phyloP scores from a whole-genome alignment of 2,888 invertebrate species.

The Spatulosminthurus flaviceps region DNA sequence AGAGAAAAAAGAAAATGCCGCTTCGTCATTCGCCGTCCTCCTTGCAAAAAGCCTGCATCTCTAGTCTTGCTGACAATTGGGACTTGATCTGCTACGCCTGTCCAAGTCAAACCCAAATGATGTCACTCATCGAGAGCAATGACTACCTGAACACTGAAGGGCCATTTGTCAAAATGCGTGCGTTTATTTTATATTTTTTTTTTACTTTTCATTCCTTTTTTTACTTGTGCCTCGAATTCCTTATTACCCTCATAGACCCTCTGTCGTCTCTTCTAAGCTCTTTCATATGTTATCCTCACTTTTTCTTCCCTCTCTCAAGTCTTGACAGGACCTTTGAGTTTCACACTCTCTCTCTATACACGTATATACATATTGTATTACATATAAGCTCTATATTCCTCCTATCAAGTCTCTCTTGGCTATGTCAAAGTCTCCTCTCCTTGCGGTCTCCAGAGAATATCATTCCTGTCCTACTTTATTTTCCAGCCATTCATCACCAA shows the following conservation, averaged over 20 bases:
- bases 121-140: slow-evolving; percentile 61
- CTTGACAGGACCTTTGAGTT: no score
- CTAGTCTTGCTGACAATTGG: slow-evolving; percentile 63
- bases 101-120: slow-evolving; percentile 57
- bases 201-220: background rate
- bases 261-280: background rate
- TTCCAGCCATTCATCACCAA: no score
- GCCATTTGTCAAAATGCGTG: slow-evolving; percentile 64
- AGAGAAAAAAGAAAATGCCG: slow-evolving; percentile 53
- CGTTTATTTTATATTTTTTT: slow-evolving; percentile 48
- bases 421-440: no score
- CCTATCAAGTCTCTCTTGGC: no score
- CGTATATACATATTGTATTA: no score
- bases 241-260: background rate
- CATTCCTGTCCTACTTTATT: no score
- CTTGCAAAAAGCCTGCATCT: slow-evolving; percentile 56
- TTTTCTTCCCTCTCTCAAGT: background rate
- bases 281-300: background rate
- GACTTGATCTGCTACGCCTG: slow-evolving; percentile 64
- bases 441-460: no score
- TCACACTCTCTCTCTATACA: no score
- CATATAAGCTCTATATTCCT: no score
- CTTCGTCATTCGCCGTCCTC: slow-evolving; percentile 55
- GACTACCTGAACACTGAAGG: slow-evolving; percentile 63
- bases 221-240: background rate